Percentiles rank a stretch among this genome's conserved stretches.
phyloP scores from a whole-genome alignment of 2,797 vertebrate species.

The Pipistrellus pipistrellus region DNA sequence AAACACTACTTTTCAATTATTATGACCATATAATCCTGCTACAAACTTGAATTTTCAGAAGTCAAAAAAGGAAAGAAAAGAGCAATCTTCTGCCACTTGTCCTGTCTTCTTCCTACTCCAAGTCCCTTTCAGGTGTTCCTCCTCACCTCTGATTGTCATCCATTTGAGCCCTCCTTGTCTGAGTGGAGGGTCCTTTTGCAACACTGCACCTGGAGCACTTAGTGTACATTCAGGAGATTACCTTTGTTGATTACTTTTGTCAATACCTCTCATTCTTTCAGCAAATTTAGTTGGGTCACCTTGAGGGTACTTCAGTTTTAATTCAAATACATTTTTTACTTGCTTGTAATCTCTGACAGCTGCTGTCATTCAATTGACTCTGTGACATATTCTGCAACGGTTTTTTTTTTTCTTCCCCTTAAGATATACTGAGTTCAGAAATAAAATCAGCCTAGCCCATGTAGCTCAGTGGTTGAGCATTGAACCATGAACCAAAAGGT shows the following conservation, averaged over 20 bases:
- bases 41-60: conserved; percentile 38
- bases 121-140: conserved; percentile 48
- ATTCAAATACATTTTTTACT: conserved; percentile 75
- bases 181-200: conserved; percentile 39
- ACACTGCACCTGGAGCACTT: conserved; percentile 23
- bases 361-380: conserved; percentile 58
- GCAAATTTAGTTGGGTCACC: conserved; percentile 74
- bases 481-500: too few species aligned
- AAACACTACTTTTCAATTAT: neutral
- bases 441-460: neutral
- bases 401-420: neutral
- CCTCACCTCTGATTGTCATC: conserved; percentile 18
- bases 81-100: conserved; percentile 60
- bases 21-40: neutral
- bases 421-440: conserved; percentile 62
- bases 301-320: conserved; percentile 77
- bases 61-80: conserved; percentile 58
- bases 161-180: neutral
- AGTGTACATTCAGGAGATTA: conserved; percentile 54
- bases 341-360: conserved; percentile 62
- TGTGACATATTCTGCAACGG: conserved; percentile 26
- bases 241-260: conserved; percentile 76
- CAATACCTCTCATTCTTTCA: conserved; percentile 70
- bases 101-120: conserved; percentile 47
- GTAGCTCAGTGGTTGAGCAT: too few species aligned